These are phyloP conservation scores for Oegoconia quadripuncta DNA, from an alignment of 2,888 invertebrate genomes.

Conservation along the genomic window DNA sequence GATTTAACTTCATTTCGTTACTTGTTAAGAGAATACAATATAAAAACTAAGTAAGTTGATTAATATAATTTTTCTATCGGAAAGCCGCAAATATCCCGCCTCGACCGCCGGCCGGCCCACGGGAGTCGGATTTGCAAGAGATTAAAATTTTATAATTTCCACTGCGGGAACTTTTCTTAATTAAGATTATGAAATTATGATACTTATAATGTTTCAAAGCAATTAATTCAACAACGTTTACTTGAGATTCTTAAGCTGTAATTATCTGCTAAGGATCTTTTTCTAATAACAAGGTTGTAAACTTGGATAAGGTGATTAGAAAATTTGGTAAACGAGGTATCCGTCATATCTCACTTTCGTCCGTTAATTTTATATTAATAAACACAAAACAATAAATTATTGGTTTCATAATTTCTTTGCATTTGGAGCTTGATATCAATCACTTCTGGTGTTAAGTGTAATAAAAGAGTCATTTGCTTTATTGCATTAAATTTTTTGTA, in stretches of 20 bases:
- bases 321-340: too few relatives aligned
- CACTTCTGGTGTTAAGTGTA: too few relatives aligned
- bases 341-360: too few relatives aligned
- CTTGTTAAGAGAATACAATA: background rate
- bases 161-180: constrained; percentile 66
- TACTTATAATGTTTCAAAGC: constrained; percentile 71
- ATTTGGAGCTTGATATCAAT: too few relatives aligned
- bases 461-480: too few relatives aligned
- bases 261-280: constrained; percentile 51
- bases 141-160: constrained; percentile 71
- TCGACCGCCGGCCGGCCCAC: constrained; percentile 38
- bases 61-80: too few relatives aligned
- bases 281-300: constrained; percentile 30
- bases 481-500: too few relatives aligned
- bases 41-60: background rate
- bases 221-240: constrained; percentile 69
- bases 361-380: too few relatives aligned
- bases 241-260: constrained; percentile 48
- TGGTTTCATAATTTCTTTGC: too few relatives aligned
- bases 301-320: constrained; percentile 18
- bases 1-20: background rate
- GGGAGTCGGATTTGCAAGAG: constrained; percentile 51
- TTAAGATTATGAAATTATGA: constrained; percentile 75
- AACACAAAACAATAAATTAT: too few relatives aligned
- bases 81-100: constrained; percentile 37